These are phyloP conservation scores for Colletes collaris DNA, from an alignment of 2,888 invertebrate species.

Conservation along the genomic window DNA sequence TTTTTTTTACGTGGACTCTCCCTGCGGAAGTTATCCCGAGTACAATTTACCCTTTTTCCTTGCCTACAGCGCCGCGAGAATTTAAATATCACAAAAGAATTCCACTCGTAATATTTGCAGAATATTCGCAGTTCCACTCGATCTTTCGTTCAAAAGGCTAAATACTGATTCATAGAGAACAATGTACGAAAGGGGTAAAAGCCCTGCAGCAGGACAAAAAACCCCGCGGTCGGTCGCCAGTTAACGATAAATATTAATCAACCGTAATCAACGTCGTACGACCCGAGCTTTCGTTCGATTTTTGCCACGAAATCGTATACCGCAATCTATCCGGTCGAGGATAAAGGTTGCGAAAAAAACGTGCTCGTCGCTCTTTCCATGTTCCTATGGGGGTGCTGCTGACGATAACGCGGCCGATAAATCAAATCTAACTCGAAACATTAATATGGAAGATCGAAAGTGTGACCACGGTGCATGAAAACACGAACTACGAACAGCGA, in stretches of 20 bases:
- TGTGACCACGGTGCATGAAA: neutral
- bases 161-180: neutral
- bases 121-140: neutral
- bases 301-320: neutral
- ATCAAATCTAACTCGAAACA: neutral
- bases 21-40: no score
- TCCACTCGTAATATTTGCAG: neutral
- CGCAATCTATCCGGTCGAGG: neutral
- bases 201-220: neutral
- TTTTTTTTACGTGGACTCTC: no score
- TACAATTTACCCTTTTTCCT: no score
- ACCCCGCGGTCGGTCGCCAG: neutral
- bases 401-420: neutral
- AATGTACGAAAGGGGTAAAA: neutral
- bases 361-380: neutral
- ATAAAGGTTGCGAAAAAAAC: neutral
- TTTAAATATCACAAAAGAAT: neutral
- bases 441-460: neutral
- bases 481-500: no score
- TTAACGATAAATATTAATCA: slow-evolving; percentile 1
- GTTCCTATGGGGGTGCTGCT: no score
- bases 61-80: no score
- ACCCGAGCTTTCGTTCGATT: slow-evolving; percentile 5
- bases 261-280: slow-evolving; percentile 4
- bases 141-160: neutral